A percentile compares a stretch with the other conserved stretches of the same genome.
Evolutionary conservation across 2,113 vertebrate species (phyloP).

Genomic region (Taurulus bubalis): DNA sequence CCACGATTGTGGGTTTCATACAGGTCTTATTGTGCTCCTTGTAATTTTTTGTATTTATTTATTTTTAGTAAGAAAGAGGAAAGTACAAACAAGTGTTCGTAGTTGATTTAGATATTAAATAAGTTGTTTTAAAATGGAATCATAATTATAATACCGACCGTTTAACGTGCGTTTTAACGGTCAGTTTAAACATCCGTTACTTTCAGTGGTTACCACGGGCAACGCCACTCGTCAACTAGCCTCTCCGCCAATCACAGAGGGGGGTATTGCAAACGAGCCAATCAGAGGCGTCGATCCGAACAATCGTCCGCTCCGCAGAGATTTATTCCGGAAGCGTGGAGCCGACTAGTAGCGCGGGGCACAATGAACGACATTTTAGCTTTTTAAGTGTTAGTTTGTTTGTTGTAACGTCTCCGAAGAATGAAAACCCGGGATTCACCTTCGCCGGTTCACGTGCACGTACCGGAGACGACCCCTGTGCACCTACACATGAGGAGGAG

Average conservation of each 20-base stretch:
- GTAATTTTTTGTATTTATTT: neutral
- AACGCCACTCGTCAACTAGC: slow-evolving; percentile 45
- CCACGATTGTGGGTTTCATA: neutral
- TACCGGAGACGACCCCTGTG: slow-evolving; percentile 92
- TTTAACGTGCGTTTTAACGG: neutral
- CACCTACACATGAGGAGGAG: slow-evolving; percentile 95
- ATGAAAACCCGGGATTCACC: slow-evolving; percentile 91
- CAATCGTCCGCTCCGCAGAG: slow-evolving; percentile 13
- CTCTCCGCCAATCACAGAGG: slow-evolving; percentile 71
- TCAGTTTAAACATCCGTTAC: neutral
- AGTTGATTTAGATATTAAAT: neutral
- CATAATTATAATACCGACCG: neutral
- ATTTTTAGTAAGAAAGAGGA: neutral
- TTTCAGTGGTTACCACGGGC: slow-evolving; percentile 59
- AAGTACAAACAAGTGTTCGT: neutral
- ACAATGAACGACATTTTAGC: rapidly evolving
- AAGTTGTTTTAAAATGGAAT: neutral
- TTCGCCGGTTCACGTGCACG: slow-evolving; percentile 92
- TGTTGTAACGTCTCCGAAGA: slow-evolving; percentile 31
- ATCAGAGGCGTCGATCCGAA: slow-evolving; percentile 42
- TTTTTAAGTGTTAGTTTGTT: rapidly evolving
- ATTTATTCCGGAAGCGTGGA: slow-evolving; percentile 24
- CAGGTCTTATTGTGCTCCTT: neutral
- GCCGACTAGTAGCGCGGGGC: neutral
- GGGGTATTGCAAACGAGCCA: slow-evolving; percentile 60